Conservation (phyloP, 2,888 invertebrate species). For the Drosophila rubida region DNA sequence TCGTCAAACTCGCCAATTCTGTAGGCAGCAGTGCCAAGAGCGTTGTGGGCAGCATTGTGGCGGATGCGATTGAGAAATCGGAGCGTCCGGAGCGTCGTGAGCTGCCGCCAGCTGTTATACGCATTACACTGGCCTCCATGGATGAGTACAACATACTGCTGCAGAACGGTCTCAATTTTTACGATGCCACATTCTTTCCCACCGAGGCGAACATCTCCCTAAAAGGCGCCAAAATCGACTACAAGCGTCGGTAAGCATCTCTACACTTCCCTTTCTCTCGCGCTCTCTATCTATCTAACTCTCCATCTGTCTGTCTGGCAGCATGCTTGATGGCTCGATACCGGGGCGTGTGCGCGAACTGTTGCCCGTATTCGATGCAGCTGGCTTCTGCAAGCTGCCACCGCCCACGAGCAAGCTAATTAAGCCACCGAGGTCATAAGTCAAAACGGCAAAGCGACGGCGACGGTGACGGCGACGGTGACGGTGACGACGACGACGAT, state of each 20-base stretch:
- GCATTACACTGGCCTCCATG: conserved; percentile 90
- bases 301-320: conserved; percentile 65
- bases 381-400: conserved; percentile 93
- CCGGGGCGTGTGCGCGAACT: conserved; percentile 90
- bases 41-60: conserved; percentile 53
- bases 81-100: conserved; percentile 85
- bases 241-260: conserved; percentile 83
- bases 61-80: conserved; percentile 70
- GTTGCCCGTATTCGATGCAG: conserved; percentile 93
- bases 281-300: conserved; percentile 8
- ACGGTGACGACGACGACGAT: conserved; percentile 12
- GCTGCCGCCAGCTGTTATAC: conserved; percentile 88
- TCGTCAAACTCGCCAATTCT: no score
- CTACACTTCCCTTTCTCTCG: not conserved
- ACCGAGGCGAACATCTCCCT: conserved; percentile 91
- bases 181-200: conserved; percentile 94
- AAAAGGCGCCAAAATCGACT: conserved; percentile 87
- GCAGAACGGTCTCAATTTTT: conserved; percentile 94
- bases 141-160: conserved; percentile 92
- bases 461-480: no score
- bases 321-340: conserved; percentile 89
- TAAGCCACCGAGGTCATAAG: conserved; percentile 86
- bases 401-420: conserved; percentile 92
- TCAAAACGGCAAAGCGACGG: conserved; percentile 17
- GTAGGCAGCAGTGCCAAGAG: conserved; percentile 36